Percentiles rank a stretch among this genome's conserved stretches.
Evolutionary conservation across 2,888 invertebrate species (phyloP).

Genomic region (Allolobophora icterica): DNA sequence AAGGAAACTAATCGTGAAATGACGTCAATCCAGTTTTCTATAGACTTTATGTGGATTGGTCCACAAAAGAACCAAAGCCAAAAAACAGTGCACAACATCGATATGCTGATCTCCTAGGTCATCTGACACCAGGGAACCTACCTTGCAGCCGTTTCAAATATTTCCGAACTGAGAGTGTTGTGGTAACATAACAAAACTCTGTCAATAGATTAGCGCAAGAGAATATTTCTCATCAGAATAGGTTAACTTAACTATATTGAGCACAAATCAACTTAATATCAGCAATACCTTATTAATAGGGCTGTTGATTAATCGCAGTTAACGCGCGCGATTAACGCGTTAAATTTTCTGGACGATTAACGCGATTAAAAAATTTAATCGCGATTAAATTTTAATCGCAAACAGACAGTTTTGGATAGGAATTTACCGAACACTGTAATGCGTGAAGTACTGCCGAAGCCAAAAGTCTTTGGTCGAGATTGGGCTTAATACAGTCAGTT

Average conservation of each 20-base stretch:
- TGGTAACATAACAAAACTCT: conserved; percentile 25
- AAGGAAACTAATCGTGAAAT: neutral
- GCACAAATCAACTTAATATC: neutral
- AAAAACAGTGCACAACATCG: neutral
- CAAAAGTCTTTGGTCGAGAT: too few species aligned
- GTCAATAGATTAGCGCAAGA: conserved; percentile 19
- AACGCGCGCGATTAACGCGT: too few species aligned
- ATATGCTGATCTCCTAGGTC: neutral
- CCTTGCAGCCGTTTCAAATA: conserved; percentile 27
- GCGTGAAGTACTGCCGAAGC: too few species aligned
- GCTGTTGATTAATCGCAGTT: too few species aligned
- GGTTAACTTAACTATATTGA: neutral
- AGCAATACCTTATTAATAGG: neutral
- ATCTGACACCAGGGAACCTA: conserved; percentile 18
- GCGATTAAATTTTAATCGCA: too few species aligned
- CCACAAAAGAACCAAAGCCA: conserved; percentile 10
- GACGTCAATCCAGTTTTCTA: neutral
- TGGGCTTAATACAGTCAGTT: too few species aligned
- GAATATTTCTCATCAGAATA: neutral
- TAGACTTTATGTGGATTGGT: neutral
- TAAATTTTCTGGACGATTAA: too few species aligned
- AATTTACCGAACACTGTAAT: too few species aligned
- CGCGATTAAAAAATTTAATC: too few species aligned
- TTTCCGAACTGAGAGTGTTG: conserved; percentile 27
- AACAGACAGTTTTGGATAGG: too few species aligned